Percentiles rank a stretch among this genome's conserved stretches.
Conservation (phyloP, 2,797 vertebrate genomes). For the Thalassophryne amazonica region DNA sequence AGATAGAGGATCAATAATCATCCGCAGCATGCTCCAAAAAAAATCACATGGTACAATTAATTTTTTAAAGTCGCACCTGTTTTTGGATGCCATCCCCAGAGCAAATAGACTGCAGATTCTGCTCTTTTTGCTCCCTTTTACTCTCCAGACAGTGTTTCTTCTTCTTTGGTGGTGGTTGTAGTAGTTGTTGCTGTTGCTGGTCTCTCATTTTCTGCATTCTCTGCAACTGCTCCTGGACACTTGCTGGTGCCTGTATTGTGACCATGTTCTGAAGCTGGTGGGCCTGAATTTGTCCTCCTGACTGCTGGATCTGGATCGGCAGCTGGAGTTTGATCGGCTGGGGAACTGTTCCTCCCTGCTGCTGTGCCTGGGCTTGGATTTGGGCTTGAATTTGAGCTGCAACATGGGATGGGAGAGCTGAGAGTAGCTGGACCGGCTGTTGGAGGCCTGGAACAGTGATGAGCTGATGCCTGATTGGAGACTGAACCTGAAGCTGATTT, state of each 20-base stretch:
- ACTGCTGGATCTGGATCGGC: slow-evolving; percentile 84
- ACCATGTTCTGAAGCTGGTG: slow-evolving; percentile 92
- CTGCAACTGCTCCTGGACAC: slow-evolving; percentile 91
- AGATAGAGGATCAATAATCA: too few relatives aligned
- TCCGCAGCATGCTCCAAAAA: too few relatives aligned
- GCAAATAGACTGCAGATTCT: slow-evolving; percentile 80
- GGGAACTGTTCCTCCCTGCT: slow-evolving; percentile 73
- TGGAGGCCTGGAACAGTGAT: slow-evolving; percentile 87
- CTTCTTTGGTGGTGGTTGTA: slow-evolving; percentile 81
- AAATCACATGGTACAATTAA: too few relatives aligned
- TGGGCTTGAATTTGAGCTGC: slow-evolving; percentile 86
- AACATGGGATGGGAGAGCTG: slow-evolving; percentile 80
- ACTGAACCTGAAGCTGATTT: slow-evolving; percentile 71
- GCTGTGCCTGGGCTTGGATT: slow-evolving; percentile 78
- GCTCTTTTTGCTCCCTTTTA: slow-evolving; percentile 89
- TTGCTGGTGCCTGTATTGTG: slow-evolving; percentile 86
- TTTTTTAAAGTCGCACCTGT: slow-evolving; percentile 77
- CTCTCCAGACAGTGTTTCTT: slow-evolving; percentile 75
- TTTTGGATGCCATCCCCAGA: slow-evolving; percentile 89
- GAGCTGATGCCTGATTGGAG: slow-evolving; percentile 83
- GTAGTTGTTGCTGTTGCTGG: slow-evolving; percentile 77
- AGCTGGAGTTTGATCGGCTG: slow-evolving; percentile 91
- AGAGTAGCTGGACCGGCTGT: slow-evolving; percentile 88
- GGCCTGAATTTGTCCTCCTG: slow-evolving; percentile 79
- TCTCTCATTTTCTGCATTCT: slow-evolving; percentile 85